phyloP scores from a whole-genome alignment of 2,888 invertebrate species.

The Bellardia pandia region DNA sequence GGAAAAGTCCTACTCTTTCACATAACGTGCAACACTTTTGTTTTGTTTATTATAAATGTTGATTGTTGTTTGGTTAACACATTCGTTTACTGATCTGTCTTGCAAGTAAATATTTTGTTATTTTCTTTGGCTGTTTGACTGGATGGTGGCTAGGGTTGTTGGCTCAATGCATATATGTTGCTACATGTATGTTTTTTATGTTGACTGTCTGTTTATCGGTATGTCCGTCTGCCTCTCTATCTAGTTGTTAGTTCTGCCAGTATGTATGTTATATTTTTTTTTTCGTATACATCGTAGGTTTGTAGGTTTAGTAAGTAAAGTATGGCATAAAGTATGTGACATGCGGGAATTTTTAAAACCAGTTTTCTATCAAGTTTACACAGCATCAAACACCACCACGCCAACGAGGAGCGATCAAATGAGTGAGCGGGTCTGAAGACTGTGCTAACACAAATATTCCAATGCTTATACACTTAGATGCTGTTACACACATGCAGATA shows the following conservation, averaged over 20 bases:
- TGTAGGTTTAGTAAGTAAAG: constrained; percentile 49
- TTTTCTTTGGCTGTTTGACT: constrained; percentile 38
- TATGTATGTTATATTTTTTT: constrained; percentile 1
- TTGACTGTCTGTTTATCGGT: background rate
- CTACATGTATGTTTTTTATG: background rate
- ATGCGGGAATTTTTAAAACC: constrained; percentile 70
- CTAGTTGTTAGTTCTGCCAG: constrained; percentile 43
- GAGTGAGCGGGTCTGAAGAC: constrained; percentile 53
- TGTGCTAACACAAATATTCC: constrained; percentile 15
- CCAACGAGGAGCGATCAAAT: background rate
- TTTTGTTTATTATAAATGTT: too few species aligned
- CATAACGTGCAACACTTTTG: too few species aligned
- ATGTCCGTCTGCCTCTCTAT: constrained; percentile 20
- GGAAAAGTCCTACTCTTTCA: too few species aligned
- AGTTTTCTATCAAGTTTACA: constrained; percentile 68
- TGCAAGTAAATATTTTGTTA: constrained; percentile 37
- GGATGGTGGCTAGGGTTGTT: constrained; percentile 39
- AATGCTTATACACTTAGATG: background rate
- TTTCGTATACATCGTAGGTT: background rate
- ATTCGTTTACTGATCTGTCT: constrained; percentile 19
- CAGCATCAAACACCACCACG: constrained; percentile 37
- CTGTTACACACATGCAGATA: background rate
- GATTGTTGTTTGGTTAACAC: background rate
- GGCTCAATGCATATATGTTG: constrained; percentile 10
- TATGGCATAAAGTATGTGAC: constrained; percentile 68